A percentile compares a stretch with the other conserved stretches of the same genome.
Evolutionary conservation across 2,888 invertebrate species (phyloP).

Genomic region (Pristionchus mayeri): DNA sequence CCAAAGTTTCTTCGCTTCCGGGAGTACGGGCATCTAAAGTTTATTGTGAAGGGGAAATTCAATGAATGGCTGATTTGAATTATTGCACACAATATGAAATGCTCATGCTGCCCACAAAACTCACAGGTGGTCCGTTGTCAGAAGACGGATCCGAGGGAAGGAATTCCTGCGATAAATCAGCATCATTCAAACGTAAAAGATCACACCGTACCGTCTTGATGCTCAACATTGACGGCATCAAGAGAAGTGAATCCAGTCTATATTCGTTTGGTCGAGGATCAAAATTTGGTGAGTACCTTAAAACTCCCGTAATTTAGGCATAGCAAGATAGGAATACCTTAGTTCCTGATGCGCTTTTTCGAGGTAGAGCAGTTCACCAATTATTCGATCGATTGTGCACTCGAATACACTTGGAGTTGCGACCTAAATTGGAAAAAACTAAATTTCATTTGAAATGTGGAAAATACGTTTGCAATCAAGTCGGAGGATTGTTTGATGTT

Average conservation of each 20-base stretch:
- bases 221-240: not conserved
- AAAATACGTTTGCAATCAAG: no score
- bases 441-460: no score
- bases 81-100: no score
- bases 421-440: not conserved
- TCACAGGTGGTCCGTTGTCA: no score
- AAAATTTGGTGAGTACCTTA: not conserved
- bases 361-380: constrained; percentile 4
- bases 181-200: no score
- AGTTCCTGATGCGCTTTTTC: constrained; percentile 8
- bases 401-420: not conserved
- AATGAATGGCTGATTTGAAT: no score
- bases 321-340: not conserved
- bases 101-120: no score
- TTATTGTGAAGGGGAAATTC: no score
- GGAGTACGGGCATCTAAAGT: not conserved
- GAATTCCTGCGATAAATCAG: no score
- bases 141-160: no score
- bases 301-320: not conserved
- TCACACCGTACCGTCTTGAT: no score
- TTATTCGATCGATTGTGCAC: constrained; percentile 2
- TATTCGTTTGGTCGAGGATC: not conserved
- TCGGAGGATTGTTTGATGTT: no score
- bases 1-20: not conserved
- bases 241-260: not conserved